Percentiles rank a stretch among this genome's conserved stretches.
Conservation (phyloP, 2,113 vertebrate genomes). For the Eublepharis macularius region DNA sequence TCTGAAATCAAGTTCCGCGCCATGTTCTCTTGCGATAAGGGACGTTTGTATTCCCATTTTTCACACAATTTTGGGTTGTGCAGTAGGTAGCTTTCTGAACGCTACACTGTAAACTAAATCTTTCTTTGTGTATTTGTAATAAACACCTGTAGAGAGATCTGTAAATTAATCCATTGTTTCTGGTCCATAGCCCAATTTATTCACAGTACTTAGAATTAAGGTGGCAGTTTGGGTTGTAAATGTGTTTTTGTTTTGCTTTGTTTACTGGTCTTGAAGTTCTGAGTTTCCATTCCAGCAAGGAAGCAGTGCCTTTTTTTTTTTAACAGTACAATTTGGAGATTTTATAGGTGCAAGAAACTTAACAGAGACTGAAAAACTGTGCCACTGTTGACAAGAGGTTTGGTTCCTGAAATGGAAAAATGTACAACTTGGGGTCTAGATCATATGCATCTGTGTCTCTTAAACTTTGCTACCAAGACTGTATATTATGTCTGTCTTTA, state of each 20-base stretch:
- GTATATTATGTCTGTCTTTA: neutral
- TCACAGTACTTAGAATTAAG: neutral
- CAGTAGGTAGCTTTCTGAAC: conserved; percentile 44
- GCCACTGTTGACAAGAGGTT: neutral
- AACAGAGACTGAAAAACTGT: too few relatives aligned
- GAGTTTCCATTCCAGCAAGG: neutral
- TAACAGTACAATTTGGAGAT: rapidly evolving
- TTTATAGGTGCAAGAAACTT: neutral
- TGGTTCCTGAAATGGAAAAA: neutral
- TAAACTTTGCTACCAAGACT: neutral
- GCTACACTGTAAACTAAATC: conserved; percentile 39
- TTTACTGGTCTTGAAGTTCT: neutral
- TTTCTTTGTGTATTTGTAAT: conserved; percentile 25
- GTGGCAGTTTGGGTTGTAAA: neutral
- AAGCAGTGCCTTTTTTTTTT: conserved; percentile 1
- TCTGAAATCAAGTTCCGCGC: conserved; percentile 31
- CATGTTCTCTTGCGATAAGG: conserved; percentile 19
- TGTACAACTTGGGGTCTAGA: neutral
- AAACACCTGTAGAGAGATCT: neutral
- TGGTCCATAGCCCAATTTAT: neutral
- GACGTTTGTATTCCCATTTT: neutral
- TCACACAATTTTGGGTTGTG: conserved; percentile 32
- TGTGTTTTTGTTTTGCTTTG: neutral
- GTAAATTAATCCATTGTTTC: neutral
- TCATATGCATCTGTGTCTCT: neutral